phyloP scores from a whole-genome alignment of 2,888 invertebrate genomes.

The Syrista parreyssii region DNA sequence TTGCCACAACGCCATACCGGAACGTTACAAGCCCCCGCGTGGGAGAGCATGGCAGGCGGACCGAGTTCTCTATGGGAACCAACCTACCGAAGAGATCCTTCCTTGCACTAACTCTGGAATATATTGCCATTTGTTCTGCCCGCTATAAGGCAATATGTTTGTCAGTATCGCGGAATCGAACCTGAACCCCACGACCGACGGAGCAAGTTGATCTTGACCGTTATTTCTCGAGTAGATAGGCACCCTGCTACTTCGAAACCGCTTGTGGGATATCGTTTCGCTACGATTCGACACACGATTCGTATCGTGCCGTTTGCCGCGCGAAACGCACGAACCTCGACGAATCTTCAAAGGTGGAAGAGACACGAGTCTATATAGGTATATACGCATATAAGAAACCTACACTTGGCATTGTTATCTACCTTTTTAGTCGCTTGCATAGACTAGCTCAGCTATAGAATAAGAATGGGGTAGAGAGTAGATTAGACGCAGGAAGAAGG shows the following conservation, averaged over 20 bases:
- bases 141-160: slow-evolving; percentile 60
- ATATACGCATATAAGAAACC: background rate
- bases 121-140: slow-evolving; percentile 62
- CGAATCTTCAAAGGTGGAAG: background rate
- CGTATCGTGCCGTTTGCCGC: background rate
- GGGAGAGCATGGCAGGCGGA: slow-evolving; percentile 50
- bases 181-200: slow-evolving; percentile 33
- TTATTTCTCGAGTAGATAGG: slow-evolving; percentile 19
- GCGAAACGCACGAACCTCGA: background rate
- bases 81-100: slow-evolving; percentile 30
- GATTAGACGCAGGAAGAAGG: background rate
- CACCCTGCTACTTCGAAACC: slow-evolving; percentile 6
- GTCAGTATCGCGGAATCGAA: slow-evolving; percentile 62
- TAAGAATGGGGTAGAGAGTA: background rate
- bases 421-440: background rate
- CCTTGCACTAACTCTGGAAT: slow-evolving; percentile 48
- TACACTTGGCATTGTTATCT: background rate
- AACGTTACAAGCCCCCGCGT: slow-evolving; percentile 53
- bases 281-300: background rate
- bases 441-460: background rate
- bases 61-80: slow-evolving; percentile 37
- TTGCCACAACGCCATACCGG: slow-evolving; percentile 43
- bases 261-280: slow-evolving; percentile 19
- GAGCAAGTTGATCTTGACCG: slow-evolving; percentile 22
- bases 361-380: background rate